Evolutionary conservation across 2,797 vertebrate species (phyloP).

Genomic region (Toxotes lorentzi): DNA sequence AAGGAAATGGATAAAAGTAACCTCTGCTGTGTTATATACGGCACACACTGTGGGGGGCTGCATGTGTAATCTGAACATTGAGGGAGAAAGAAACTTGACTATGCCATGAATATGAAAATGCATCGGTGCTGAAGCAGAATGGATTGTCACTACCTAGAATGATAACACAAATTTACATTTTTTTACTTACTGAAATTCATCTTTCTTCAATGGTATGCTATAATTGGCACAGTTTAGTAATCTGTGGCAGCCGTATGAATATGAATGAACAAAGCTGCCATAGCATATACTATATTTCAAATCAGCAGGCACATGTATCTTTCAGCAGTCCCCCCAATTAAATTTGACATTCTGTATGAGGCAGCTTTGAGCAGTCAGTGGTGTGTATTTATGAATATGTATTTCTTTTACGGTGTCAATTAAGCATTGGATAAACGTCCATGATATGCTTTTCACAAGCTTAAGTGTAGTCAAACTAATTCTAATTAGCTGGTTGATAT

Average conservation of each 20-base stretch:
- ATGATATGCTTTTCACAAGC: conserved; percentile 75
- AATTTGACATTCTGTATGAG: conserved; percentile 77
- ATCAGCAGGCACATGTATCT: conserved; percentile 72
- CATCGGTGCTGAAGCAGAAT: conserved; percentile 27
- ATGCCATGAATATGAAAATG: conserved; percentile 42
- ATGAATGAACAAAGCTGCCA: conserved; percentile 60
- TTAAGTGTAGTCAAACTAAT: conserved; percentile 75
- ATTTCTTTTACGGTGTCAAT: conserved; percentile 80
- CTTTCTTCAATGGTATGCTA: conserved; percentile 38
- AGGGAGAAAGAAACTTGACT: conserved; percentile 18
- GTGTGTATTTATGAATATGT: conserved; percentile 80
- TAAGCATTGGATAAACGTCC: conserved; percentile 79
- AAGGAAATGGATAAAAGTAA: conserved; percentile 41
- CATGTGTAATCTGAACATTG: conserved; percentile 19
- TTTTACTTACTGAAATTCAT: conserved; percentile 55
- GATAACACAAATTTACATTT: conserved; percentile 56
- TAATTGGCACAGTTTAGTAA: conserved; percentile 65
- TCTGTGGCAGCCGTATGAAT: conserved; percentile 62
- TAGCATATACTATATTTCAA: conserved; percentile 62
- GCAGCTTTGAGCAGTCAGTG: conserved; percentile 63
- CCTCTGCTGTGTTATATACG: conserved; percentile 11
- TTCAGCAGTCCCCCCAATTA: conserved; percentile 74
- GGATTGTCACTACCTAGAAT: conserved; percentile 35
- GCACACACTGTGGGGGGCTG: background rate
- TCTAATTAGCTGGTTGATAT: conserved; percentile 80